phyloP scores from a whole-genome alignment of 2,113 vertebrate genomes.

The Eurystomus gularis region DNA sequence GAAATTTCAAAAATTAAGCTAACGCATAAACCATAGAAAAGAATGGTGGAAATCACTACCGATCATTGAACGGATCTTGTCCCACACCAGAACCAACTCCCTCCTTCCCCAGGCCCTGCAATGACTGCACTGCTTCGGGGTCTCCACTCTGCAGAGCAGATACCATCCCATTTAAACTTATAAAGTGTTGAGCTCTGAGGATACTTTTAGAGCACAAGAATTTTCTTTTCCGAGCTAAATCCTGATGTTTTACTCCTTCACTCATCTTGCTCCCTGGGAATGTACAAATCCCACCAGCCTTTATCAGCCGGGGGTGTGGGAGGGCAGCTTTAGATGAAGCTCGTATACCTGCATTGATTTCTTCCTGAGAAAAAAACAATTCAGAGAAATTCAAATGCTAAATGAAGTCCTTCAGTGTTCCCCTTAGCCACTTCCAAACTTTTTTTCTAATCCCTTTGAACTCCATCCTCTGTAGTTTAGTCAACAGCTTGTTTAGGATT shows the following conservation, averaged over 20 bases:
- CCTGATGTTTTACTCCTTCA: neutral
- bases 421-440: neutral
- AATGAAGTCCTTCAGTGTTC: neutral
- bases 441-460: neutral
- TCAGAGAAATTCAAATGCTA: neutral
- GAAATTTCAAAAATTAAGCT: constrained; percentile 45
- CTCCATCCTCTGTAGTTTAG: neutral
- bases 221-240: neutral
- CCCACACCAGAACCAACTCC: neutral
- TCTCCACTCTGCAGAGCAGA: neutral
- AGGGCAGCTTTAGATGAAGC: neutral
- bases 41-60: neutral
- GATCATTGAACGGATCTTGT: neutral
- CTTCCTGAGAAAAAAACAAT: neutral
- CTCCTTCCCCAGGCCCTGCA: neutral
- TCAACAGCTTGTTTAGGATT: neutral
- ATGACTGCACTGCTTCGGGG: neutral
- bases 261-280: neutral
- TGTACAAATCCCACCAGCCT: neutral
- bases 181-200: neutral
- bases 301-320: neutral
- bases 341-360: neutral
- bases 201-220: neutral
- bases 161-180: neutral
- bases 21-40: constrained; percentile 44